These are phyloP conservation scores for Naja naja DNA, from an alignment of 2,113 vertebrate genomes.

Conservation along the genomic window DNA sequence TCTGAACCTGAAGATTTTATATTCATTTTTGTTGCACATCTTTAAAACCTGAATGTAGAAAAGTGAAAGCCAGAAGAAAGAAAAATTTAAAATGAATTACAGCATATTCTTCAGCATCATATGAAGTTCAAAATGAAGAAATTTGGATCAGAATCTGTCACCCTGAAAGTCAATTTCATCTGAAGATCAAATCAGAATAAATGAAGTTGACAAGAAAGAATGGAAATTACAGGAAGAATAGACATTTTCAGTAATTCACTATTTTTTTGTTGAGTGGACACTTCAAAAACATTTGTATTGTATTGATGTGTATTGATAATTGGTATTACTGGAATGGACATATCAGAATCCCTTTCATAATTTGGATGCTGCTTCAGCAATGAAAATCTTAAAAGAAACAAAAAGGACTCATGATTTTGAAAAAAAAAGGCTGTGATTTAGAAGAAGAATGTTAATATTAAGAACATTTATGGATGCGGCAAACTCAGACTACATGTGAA, in stretches of 20 bases:
- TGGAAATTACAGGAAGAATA: not conserved
- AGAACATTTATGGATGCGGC: slow-evolving; percentile 16
- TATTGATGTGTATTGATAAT: not conserved
- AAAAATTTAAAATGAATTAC: not conserved
- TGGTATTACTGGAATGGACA: not conserved
- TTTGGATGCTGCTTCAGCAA: not conserved
- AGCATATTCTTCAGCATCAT: not conserved
- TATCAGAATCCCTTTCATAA: not conserved
- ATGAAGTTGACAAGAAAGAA: not conserved
- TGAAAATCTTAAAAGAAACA: slow-evolving; percentile 5
- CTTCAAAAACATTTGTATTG: not conserved
- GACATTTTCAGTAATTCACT: not conserved
- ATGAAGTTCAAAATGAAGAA: not conserved
- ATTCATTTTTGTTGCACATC: not conserved
- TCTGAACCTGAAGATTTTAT: slow-evolving; percentile 4
- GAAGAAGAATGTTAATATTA: slow-evolving; percentile 24
- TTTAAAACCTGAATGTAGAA: not conserved
- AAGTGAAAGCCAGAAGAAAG: slow-evolving; percentile 2
- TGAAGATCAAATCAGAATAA: not conserved
- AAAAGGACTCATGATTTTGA: slow-evolving; percentile 13
- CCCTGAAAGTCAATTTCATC: not conserved
- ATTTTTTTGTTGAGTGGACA: not conserved
- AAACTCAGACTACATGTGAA: slow-evolving; percentile 17
- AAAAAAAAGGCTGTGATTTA: not conserved
- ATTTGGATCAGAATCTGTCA: not conserved